phyloP scores from a whole-genome alignment of 1,140 invertebrate species.

The Hylaeus volcanicus region DNA sequence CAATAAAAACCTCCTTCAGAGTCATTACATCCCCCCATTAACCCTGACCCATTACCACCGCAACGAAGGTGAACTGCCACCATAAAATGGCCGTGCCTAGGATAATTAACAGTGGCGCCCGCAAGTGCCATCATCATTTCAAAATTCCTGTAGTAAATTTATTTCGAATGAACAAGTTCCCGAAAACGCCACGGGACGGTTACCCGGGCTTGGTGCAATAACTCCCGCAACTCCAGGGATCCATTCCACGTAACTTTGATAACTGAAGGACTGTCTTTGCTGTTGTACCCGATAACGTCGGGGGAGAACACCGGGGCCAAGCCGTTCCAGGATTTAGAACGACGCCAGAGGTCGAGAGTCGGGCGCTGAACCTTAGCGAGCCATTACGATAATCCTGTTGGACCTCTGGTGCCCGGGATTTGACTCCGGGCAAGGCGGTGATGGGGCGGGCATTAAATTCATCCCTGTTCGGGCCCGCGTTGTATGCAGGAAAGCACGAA shows the following conservation, averaged over 20 bases:
- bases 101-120: background rate
- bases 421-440: conserved; percentile 47
- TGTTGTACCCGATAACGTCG: conserved; percentile 4
- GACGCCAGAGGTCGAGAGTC: conserved; percentile 55
- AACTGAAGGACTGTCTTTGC: conserved; percentile 11
- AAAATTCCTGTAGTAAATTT: background rate
- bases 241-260: background rate
- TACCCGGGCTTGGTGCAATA: background rate
- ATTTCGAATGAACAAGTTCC: background rate
- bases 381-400: conserved; percentile 73
- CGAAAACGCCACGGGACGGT: background rate
- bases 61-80: background rate
- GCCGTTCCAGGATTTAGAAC: conserved; percentile 45
- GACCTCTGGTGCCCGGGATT: conserved; percentile 60
- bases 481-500: background rate
- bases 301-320: conserved; percentile 9
- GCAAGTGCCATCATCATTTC: background rate
- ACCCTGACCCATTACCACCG: background rate
- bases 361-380: conserved; percentile 58
- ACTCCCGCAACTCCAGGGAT: background rate
- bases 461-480: conserved; percentile 2
- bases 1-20: background rate
- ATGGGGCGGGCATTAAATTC: conserved; percentile 45
- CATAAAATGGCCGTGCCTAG: background rate
- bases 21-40: conserved; percentile 23